Evolutionary conservation across 2,797 vertebrate species (phyloP), one percentile per base, ranked within the genome.

Genomic region (Tokudaia tokunoshimensis): DNA sequence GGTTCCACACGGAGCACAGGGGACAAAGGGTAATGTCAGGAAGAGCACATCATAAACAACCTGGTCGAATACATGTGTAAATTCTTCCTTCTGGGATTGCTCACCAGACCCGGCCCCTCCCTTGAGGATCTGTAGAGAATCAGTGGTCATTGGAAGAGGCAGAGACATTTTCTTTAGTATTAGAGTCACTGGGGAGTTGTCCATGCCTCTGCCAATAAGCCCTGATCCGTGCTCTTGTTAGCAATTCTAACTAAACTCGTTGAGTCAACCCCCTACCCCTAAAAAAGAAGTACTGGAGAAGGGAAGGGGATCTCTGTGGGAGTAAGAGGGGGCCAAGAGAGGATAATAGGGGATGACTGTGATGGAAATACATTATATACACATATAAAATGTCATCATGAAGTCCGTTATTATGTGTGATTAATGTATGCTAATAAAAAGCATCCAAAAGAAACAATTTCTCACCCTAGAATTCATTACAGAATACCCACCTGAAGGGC

Each of bases 31-130:
- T 19, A 1, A 12, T 0, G 29, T 14, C 26, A 37, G 3, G 10
- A 26, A 41, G 10, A 52, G 15, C 0, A 0, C 4, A 22, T 13
- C 29, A 17, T 41, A 2, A 55, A 11, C n/a, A 63, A 1, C 12
- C 22, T 20, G 57, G 4, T 0, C 26, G 44, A 31, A 34, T 22
- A 20, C 3, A 2, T 13, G 22, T 50, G 7, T 34, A 89, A 59
- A 93, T 47, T 70, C n/a, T 74, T 57, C 67, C 47, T 55, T 74
- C 52, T 31, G 70, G 52, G 70, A 75, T 22, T 37, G 24, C 50
- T 87, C 50, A 37, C 34, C 22, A 72, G 47, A 72, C 50, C 14
- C 26, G 3, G 52, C n/a, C 2, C 50, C 14, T 57, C 13, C 13
- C 31, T 19, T 87, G n/a, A 59, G 85, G 52, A 57, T 59, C 67